Conservation (phyloP, 1,140 invertebrate species). For the Trissolcus basalis region DNA sequence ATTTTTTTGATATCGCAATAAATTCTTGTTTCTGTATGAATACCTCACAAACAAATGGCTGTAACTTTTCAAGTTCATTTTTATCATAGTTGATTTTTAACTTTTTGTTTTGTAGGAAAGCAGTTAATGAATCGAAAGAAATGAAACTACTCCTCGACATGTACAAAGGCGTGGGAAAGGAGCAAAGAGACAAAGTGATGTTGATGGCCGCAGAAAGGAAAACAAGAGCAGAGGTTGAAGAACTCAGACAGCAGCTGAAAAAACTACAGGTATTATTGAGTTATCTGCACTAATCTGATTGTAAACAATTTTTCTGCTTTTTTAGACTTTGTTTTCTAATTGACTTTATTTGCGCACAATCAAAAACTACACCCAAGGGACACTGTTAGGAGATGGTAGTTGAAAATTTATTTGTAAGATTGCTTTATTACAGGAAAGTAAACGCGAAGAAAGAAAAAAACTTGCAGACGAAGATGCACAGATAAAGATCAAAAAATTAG, state of each 20-base stretch:
- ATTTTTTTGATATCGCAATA: not conserved
- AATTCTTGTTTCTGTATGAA: no score
- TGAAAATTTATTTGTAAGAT: constrained; percentile 53
- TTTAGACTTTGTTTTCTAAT: no score
- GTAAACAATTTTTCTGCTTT: no score
- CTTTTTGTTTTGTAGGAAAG: constrained; percentile 82
- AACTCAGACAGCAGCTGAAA: constrained; percentile 88
- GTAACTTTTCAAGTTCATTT: no score
- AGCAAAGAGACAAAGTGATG: constrained; percentile 96
- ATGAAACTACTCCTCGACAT: constrained; percentile 96
- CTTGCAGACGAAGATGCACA: constrained; percentile 96
- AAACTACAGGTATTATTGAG: constrained; percentile 82
- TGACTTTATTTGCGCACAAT: no score
- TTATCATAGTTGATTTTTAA: constrained; percentile 6
- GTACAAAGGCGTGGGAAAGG: constrained; percentile 97
- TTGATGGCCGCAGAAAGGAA: constrained; percentile 97
- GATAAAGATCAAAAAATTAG: constrained; percentile 94
- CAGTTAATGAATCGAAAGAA: constrained; percentile 92
- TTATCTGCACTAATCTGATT: no score
- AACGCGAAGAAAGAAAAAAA: constrained; percentile 93
- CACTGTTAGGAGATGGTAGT: constrained; percentile 30
- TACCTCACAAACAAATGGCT: no score
- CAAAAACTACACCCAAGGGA: constrained; percentile 16
- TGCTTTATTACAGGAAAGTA: constrained; percentile 83
- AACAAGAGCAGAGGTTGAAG: constrained; percentile 90